A percentile compares a stretch with the other conserved stretches of the same genome.
phyloP scores from a whole-genome alignment of 35 echinoderm and acorn worm genomes.

The Anneissia japonica region DNA sequence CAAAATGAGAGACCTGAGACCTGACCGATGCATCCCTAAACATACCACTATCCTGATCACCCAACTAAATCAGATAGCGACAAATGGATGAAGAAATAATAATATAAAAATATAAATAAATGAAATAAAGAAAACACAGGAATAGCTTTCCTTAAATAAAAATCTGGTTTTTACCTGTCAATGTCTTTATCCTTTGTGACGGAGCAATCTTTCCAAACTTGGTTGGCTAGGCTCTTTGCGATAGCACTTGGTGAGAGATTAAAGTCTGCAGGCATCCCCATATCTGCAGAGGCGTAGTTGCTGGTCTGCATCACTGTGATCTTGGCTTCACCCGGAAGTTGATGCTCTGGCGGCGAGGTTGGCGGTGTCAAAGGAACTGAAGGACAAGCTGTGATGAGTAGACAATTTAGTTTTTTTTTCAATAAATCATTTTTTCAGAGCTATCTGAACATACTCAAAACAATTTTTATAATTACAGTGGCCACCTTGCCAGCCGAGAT shows the following conservation, averaged over 20 bases:
- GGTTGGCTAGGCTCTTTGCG: constrained; percentile 28
- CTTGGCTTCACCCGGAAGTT: constrained; percentile 40
- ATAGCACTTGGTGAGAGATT: constrained; percentile 10
- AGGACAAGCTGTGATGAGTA: constrained; percentile 17
- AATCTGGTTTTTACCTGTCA: background rate
- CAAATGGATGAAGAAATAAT: too few species aligned
- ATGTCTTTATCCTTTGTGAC: background rate
- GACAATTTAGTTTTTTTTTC: background rate
- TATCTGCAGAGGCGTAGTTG: constrained; percentile 38
- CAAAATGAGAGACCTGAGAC: too few species aligned
- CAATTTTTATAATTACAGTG: too few species aligned
- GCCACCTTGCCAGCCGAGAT: too few species aligned
- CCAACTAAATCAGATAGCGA: too few species aligned
- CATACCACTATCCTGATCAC: too few species aligned
- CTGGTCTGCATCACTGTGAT: constrained; percentile 13
- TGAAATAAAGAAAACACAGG: too few species aligned
- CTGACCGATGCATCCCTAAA: too few species aligned
- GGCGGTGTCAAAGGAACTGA: constrained; percentile 67
- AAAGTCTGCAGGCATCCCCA: constrained; percentile 21
- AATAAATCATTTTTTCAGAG: background rate
- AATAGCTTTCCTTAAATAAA: too few species aligned
- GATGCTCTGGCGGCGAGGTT: constrained; percentile 82
- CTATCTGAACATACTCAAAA: too few species aligned
- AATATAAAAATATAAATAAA: too few species aligned
- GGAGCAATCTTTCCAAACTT: constrained; percentile 50